Conservation (phyloP, 2,797 vertebrate species). For the Hippoglossus hippoglossus region DNA sequence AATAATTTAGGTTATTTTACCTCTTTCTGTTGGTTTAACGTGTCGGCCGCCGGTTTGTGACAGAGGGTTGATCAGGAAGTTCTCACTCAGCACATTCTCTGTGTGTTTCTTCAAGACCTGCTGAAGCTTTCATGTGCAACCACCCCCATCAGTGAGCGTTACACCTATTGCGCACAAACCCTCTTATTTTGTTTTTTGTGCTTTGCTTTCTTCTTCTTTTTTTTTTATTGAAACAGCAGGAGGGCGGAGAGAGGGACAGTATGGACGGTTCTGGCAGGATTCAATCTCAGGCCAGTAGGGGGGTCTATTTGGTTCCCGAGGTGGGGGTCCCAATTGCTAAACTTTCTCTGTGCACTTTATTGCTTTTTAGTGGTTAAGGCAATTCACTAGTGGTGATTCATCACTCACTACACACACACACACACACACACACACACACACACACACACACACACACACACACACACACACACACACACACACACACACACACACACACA, state of each 20-base stretch:
- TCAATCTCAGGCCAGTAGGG: constrained; percentile 32
- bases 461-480: background rate
- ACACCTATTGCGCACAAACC: constrained; percentile 6
- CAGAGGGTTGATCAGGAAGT: too few relatives aligned
- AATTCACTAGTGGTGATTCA: constrained; percentile 57
- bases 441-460: constrained; percentile 40
- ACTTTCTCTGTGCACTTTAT: constrained; percentile 47
- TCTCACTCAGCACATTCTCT: background rate
- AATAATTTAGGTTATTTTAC: background rate
- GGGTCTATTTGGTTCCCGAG: constrained; percentile 29
- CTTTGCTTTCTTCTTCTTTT: background rate
- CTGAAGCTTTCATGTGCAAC: too few relatives aligned
- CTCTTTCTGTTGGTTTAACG: background rate
- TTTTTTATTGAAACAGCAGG: constrained; percentile 19
- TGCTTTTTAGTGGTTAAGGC: constrained; percentile 51
- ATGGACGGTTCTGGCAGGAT: constrained; percentile 2
- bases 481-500: constrained; percentile 13
- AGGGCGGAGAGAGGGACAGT: background rate
- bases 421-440: background rate
- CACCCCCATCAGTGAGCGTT: background rate
- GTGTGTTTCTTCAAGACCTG: background rate
- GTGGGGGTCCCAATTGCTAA: constrained; percentile 40
- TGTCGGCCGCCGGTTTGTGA: background rate
- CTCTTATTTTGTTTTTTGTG: background rate
- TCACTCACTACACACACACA: constrained; percentile 30